Evolutionary conservation across 2,797 vertebrate genomes (phyloP), one percentile per base, ranked within the genome.

Genomic region (Rhabdomys pumilio): DNA sequence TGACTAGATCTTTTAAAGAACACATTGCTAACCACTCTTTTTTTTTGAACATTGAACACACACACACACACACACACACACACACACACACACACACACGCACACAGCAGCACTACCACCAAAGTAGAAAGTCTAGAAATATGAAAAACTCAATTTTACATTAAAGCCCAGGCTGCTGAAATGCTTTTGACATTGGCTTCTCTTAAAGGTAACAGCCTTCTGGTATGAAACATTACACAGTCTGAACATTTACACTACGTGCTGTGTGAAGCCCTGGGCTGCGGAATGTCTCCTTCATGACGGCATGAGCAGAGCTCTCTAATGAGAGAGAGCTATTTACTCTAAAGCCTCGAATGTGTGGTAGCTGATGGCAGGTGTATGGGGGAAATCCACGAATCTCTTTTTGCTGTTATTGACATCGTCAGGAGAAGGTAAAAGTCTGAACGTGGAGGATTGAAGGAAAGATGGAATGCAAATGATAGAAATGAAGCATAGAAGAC

Each of bases 271-370:
- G 50, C 84, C 72, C 92, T 69, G 75, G 57, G 75, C 26, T 72
- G 76, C 95, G 94, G 93, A 98, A 97, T 94, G 50, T 73, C 91
- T 96, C 94, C 83, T 97, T 97, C 96, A 90, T 97, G 77, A 95
- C 53, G 61, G 59, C 93, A 95, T 85, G 88, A 57, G 89, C 84
- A 95, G 91, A 92, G 89, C 85, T 96, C 87, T 95, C 95, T 97
- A 97, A 96, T 57, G 85, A 97, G 91, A 93, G 85, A 97, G 91
- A 93, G 83, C 88, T 91, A 47, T 97, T 97, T 96, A 93, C 82
- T 41, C 38, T 15, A 44, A 65, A 69, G 73, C 13, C 72, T 96
- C 65, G 69, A 91, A 29, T 61, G 72, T 3, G 14, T 83, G 69
- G 93, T 95, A 73, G 87, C 95, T 91, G 93, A 95, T 76, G 97